Evolutionary conservation across 2,888 invertebrate species (phyloP).

Genomic region (Lathronympha strigana): DNA sequence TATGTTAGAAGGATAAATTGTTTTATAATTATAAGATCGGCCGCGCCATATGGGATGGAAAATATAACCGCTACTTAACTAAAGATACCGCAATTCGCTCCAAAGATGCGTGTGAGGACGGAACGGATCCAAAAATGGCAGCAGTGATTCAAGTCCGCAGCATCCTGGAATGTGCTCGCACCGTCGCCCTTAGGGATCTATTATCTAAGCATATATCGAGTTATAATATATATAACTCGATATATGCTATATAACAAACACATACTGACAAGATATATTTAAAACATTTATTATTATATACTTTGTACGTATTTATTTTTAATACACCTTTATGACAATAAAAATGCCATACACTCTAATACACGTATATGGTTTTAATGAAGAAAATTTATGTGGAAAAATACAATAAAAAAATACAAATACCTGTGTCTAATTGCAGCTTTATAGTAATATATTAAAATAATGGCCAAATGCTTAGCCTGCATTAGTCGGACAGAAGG

Average conservation of each 20-base stretch:
- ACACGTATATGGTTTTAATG: too few species aligned
- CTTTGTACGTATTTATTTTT: too few species aligned
- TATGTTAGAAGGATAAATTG: not conserved
- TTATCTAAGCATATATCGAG: not conserved
- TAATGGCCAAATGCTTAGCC: too few species aligned
- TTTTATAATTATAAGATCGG: not conserved
- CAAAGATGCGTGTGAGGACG: slow-evolving; percentile 32
- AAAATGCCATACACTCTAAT: too few species aligned
- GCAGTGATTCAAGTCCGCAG: slow-evolving; percentile 53
- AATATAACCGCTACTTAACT: not conserved
- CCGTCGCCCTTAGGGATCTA: slow-evolving; percentile 45
- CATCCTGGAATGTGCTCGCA: slow-evolving; percentile 56
- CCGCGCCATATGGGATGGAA: not conserved
- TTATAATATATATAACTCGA: slow-evolving; percentile 6
- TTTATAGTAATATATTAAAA: not conserved
- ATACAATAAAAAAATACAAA: not conserved
- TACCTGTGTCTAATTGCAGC: too few species aligned
- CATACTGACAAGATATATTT: too few species aligned
- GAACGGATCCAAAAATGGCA: slow-evolving; percentile 53
- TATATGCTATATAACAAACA: not conserved
- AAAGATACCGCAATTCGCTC: slow-evolving; percentile 17
- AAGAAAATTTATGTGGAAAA: too few species aligned
- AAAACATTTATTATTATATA: too few species aligned
- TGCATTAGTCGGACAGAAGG: too few species aligned
- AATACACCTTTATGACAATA: too few species aligned